Base-by-base conservation (phyloP, 2,113 vertebrate genomes). In the Hepsetus odoe region DNA sequence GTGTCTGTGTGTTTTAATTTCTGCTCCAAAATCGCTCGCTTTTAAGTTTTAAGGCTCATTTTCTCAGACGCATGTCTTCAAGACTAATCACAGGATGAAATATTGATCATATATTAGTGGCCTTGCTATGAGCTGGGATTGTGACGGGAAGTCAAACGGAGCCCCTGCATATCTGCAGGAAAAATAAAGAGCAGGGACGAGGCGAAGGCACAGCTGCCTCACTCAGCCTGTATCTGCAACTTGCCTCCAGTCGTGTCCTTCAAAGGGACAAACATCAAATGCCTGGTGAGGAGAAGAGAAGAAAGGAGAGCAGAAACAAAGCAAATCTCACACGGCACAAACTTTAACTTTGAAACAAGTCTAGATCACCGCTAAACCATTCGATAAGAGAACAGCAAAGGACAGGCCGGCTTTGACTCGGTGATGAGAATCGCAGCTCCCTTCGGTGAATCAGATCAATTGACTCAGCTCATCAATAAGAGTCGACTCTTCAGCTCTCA, bases 61-160 rank as follows among this genome's bases (percentile, higher is more conserved):
- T 62, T 56, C 89, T 86, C 87, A 74, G 55, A 55, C 61, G 81
- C 85, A 84, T 90, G 79, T 84, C 85, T 87, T 79, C 80, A 69
- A 87, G 86, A 83, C 85, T 88, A 90, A 89, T 85, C 82, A 68
- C 77, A 84, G 86, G 80, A 90, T 88, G 88, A 89, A 92, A 91
- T 87, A 89, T 89, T 90, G 86, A 88, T 89, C 80, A 88, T 86
- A 88, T 89, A 87, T 88, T 81, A 80, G 72, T 87, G 67, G 42
- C 64, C 81, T 86, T 80, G 78, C 80, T 65, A 82, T 79, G 80
- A 82, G 80, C 83, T 80, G 28, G 38, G 66, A 74, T 73, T 79
- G 33, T 77, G 74, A 73, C 67, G 28, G 76, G 18, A 58, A n/a
- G 59, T 75, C 72, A 49, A 38, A n/a, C 75, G 33, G 58, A 49